Evolutionary conservation across 92 coral and sea anemone species (phyloP), one percentile per base, ranked within the genome.

Genomic region (Epizoanthus ramosus): DNA sequence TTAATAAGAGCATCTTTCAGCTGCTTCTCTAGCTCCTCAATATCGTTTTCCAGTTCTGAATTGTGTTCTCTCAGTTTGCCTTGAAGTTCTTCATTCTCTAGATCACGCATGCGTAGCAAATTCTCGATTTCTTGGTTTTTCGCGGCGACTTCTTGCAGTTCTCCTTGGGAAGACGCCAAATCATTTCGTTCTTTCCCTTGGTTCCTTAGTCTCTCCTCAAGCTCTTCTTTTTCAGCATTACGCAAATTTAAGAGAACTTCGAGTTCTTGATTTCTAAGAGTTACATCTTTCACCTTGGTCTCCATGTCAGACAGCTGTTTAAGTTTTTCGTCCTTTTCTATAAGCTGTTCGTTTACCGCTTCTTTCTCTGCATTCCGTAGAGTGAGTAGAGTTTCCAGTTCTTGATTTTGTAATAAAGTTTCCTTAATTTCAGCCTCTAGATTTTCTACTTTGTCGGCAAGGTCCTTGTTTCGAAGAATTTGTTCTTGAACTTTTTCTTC

Each of bases 101-200:
- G 52, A 71, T 93, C 98, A 16, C 98, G 92, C 21, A 81, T 89
- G 61, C 90, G 94, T 47, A 93, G 68, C 70, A 93, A 77, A 22
- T 84, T 83, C 77, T 93, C 95, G 16, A 93, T 93, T 28, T 93
- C 98, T 43, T 85, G 94, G 45, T 92, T 93, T 56, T 91, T 91
- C 24, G 79, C 25, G 89, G 86, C 90, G 67, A 93, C 89, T n/a
- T 87, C 91, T 10, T 88, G 82, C 9, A 93, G 90, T 60, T 93
- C 98, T 2, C 83, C 70, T 53, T 93, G 93, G 1, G 95, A 88
- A 43, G 98, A 89, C 8, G 98, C 98, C 83, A 93, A 58, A 37
- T 92, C 98, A 66, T 68, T 83, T 24, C 92, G 70, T 71, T 89
- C 83, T 7, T 85, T 64, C 47, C 88, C 89, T 61, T 89, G 84